These are phyloP conservation scores for Falco columbarius DNA, from an alignment of 2,797 vertebrate species.

Conservation along the genomic window DNA sequence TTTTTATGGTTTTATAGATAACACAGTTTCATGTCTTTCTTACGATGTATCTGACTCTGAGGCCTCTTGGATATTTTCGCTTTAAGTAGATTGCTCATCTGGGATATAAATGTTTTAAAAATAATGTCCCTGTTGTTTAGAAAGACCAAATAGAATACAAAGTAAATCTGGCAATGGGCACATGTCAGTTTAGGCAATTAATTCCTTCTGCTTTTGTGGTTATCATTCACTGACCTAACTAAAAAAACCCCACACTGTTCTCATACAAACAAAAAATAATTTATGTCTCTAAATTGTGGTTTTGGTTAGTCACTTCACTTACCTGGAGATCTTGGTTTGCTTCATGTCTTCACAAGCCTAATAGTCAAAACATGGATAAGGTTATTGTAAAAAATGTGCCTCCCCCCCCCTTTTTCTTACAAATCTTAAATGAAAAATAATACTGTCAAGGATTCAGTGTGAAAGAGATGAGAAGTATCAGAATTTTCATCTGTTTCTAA, in stretches of 20 bases:
- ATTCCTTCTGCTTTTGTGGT: not conserved
- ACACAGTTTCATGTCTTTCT: conserved; percentile 54
- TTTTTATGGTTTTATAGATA: conserved; percentile 69
- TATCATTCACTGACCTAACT: not conserved
- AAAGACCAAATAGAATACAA: not conserved
- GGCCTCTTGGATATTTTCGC: conserved; percentile 20
- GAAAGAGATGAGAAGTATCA: not conserved
- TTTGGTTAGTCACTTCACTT: not conserved
- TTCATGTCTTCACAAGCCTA: not conserved
- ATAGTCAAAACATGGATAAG: not conserved
- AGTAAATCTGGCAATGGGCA: not conserved
- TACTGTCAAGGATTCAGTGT: not conserved
- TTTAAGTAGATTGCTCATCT: not conserved
- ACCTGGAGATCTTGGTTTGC: not conserved
- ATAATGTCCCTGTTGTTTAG: not conserved
- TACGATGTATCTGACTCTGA: not conserved
- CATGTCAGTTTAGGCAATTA: not conserved
- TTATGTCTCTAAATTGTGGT: not conserved
- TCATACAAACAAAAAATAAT: not conserved
- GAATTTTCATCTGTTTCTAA: not conserved
- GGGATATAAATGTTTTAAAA: not conserved
- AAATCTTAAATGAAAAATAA: not conserved
- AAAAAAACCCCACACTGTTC: not conserved
- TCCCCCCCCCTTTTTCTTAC: not conserved
- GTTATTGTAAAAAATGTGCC: not conserved